phyloP scores from a whole-genome alignment of 2,113 vertebrate genomes.

The Tachuris rubrigastra region DNA sequence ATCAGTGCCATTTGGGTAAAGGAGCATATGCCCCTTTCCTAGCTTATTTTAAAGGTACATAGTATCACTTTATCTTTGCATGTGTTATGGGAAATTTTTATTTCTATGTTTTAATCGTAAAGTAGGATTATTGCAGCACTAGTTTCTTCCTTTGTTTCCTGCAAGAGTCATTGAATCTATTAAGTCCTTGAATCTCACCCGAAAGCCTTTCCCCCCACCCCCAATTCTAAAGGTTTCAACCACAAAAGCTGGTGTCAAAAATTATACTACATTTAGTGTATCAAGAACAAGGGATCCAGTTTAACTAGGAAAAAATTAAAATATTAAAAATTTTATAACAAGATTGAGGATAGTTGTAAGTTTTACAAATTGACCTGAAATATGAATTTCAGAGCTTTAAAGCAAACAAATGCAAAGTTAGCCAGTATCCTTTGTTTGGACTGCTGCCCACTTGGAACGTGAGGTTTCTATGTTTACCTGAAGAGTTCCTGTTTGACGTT shows the following conservation, averaged over 20 bases:
- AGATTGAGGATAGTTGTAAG: background rate
- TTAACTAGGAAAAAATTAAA: background rate
- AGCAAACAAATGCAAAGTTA: background rate
- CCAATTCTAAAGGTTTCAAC: background rate
- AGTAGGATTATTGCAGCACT: background rate
- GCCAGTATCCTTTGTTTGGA: background rate
- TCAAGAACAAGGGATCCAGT: background rate
- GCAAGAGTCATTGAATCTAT: background rate
- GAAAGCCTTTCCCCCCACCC: accelerated
- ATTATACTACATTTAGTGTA: background rate
- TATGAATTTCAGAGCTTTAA: background rate
- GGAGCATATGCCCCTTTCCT: background rate
- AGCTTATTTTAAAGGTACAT: background rate
- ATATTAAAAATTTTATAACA: background rate
- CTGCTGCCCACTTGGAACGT: background rate
- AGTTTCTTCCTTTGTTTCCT: background rate
- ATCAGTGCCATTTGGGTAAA: constrained; percentile 8
- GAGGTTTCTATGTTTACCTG: background rate
- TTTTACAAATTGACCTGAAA: background rate
- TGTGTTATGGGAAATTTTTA: background rate
- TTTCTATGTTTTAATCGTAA: background rate
- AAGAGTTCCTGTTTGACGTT: background rate
- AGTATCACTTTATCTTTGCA: background rate
- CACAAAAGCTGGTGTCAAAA: background rate
- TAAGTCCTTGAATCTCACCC: background rate